Conservation (phyloP, 2,888 invertebrate genomes). For the Aporophyla lueneburgensis region DNA sequence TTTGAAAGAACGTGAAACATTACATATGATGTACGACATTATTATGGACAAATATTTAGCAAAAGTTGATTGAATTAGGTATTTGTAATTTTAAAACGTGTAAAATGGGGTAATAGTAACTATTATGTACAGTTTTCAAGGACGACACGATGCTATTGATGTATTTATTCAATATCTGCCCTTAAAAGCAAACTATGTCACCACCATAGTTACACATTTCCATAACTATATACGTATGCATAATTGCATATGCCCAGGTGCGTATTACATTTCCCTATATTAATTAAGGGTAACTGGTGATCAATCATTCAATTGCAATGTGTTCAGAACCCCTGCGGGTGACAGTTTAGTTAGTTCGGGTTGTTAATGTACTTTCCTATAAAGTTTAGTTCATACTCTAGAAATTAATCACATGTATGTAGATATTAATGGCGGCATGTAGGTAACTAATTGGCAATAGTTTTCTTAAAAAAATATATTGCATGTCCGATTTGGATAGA, state of each 20-base stretch:
- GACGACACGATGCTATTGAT: background rate
- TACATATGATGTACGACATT: background rate
- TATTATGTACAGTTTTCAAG: background rate
- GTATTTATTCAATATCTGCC: too few relatives aligned
- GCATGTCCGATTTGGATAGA: too few relatives aligned
- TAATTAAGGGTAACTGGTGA: slow-evolving; percentile 27
- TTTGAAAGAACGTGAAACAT: background rate
- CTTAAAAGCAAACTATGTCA: background rate
- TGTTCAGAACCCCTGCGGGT: slow-evolving; percentile 19
- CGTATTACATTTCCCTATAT: background rate
- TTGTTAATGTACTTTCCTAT: background rate
- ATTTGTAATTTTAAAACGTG: background rate
- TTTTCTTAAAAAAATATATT: too few relatives aligned
- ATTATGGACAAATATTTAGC: background rate
- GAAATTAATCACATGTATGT: background rate
- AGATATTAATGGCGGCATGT: background rate
- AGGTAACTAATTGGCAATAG: background rate
- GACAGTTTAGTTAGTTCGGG: background rate
- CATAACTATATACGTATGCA: background rate
- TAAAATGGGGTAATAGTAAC: background rate
- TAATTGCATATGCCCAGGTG: slow-evolving; percentile 3
- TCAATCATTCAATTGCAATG: slow-evolving; percentile 43
- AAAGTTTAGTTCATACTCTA: background rate
- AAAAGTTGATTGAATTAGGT: background rate
- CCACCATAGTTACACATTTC: background rate